phyloP scores from a whole-genome alignment of 2,888 invertebrate species.

The Lepetodrilus schrolli region DNA sequence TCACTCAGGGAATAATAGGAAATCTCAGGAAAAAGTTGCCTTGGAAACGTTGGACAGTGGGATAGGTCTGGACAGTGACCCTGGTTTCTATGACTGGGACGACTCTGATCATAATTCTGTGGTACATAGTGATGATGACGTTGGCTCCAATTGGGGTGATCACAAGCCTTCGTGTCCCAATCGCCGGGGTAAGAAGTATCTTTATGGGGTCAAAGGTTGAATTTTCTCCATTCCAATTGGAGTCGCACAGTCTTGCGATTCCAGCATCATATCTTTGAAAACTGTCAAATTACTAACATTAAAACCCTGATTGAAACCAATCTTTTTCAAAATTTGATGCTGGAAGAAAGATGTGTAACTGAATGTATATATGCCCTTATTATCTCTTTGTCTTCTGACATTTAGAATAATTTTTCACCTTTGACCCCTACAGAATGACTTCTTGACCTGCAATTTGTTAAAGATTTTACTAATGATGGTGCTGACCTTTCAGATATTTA shows the following conservation, averaged over 20 bases:
- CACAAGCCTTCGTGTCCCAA: slow-evolving; percentile 21
- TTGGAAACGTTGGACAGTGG: slow-evolving; percentile 44
- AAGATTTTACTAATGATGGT: slow-evolving; percentile 18
- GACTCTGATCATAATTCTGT: slow-evolving; percentile 34
- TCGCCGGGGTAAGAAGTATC: slow-evolving; percentile 46
- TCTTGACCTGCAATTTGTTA: slow-evolving; percentile 1
- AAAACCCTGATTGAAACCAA: too few species aligned
- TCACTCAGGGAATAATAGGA: slow-evolving; percentile 19
- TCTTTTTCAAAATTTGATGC: too few species aligned
- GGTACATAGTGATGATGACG: slow-evolving; percentile 30
- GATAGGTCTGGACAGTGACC: slow-evolving; percentile 44
- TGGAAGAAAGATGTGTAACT: too few species aligned
- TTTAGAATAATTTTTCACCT: background rate
- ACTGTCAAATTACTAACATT: too few species aligned
- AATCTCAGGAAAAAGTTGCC: slow-evolving; percentile 23
- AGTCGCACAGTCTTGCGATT: slow-evolving; percentile 1
- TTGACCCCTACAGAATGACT: slow-evolving; percentile 28
- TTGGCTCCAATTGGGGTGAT: slow-evolving; percentile 33
- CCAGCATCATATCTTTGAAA: too few species aligned
- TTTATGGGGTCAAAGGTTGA: slow-evolving; percentile 33
- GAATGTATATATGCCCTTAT: background rate
- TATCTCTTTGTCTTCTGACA: background rate
- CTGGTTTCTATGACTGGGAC: slow-evolving; percentile 39
- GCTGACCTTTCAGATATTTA: slow-evolving; percentile 30
- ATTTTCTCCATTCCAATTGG: slow-evolving; percentile 35